Base-by-base conservation (phyloP, 2,888 invertebrate genomes). In the Leucania comma region DNA sequence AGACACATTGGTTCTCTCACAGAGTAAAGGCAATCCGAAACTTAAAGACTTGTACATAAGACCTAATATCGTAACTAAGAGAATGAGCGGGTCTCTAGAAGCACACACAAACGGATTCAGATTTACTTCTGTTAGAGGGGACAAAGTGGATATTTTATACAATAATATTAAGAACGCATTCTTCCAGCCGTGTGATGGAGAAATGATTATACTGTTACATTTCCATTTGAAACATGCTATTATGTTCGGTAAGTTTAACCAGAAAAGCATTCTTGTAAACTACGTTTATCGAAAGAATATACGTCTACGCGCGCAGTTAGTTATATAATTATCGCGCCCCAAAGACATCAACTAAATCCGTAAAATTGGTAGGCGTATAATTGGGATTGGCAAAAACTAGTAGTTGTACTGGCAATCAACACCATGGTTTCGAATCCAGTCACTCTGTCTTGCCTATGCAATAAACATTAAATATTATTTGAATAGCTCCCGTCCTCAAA, bases 101-200 rank as follows among this genome's bases (percentile, higher is more conserved):
- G 98, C 99, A 0, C 99, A 99, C 89, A 97, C 98, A 0, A 99
- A 99, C 90, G 99, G 99, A 17, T 99, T 99, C 90, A 97, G 99
- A 50, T 99, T 99, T 91, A 99, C 99, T 0, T 99, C 99, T 0
- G 99, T 99, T n/a, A 97, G 99, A 87, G 99, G 99, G 8, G 99
- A 99, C 90, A 99, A 99, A 96, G 99, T 99, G 10, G 99, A 99
- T 90, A 99, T 99, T 87, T 96, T 99, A 65, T 99, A 99, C 94
- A 99, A 99, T 96, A 99, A 99, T 94, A 99, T 99, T 84, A 99
- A 99, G 92, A 99, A 99, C 92, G 99, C 99, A 12, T 99, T 99
- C 96, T 99, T 99, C 96, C 99, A 99, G 96, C 99, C 99, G 0
- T 99, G 99, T 90, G 99, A 99, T 91, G 98, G 99, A 77, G 99